Conservation (phyloP, 2,113 vertebrate species). For the Osmerus mordax region DNA sequence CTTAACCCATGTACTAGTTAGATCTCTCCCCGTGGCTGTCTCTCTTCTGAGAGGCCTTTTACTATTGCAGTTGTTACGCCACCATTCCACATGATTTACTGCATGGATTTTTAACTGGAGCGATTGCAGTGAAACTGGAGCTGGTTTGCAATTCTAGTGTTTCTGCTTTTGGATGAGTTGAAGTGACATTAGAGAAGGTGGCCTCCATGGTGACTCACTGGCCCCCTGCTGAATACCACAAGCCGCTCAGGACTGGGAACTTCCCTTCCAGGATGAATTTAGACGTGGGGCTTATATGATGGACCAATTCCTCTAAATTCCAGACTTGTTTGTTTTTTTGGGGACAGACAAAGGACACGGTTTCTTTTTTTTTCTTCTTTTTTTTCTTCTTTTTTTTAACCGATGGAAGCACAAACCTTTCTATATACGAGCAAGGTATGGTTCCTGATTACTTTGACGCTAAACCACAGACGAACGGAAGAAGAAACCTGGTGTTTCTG, state of each 20-base stretch:
- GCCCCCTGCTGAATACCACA: background rate
- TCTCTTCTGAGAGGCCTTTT: slow-evolving; percentile 2
- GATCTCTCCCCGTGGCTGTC: slow-evolving; percentile 23
- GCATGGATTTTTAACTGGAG: slow-evolving; percentile 20
- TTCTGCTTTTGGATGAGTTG: slow-evolving; percentile 26
- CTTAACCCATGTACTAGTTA: background rate
- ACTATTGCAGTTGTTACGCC: slow-evolving; percentile 31
- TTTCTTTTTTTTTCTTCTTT: background rate
- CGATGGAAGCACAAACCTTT: slow-evolving; percentile 34
- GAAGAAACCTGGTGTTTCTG: background rate
- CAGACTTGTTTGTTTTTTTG: background rate
- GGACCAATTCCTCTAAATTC: background rate
- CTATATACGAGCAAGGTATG: background rate
- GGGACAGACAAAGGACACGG: background rate
- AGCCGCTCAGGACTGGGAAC: background rate
- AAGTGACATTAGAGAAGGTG: slow-evolving; percentile 20
- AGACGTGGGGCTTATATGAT: background rate
- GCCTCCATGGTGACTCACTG: slow-evolving; percentile 7
- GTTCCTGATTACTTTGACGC: background rate
- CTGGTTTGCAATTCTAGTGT: slow-evolving; percentile 17
- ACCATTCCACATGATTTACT: slow-evolving; percentile 36
- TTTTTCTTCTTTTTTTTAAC: slow-evolving; percentile 23
- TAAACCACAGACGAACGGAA: background rate
- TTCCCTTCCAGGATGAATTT: background rate
- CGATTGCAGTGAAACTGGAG: slow-evolving; percentile 36